These are phyloP conservation scores for Cephus rjabovi DNA, from an alignment of 2,888 invertebrate species.

Conservation along the genomic window DNA sequence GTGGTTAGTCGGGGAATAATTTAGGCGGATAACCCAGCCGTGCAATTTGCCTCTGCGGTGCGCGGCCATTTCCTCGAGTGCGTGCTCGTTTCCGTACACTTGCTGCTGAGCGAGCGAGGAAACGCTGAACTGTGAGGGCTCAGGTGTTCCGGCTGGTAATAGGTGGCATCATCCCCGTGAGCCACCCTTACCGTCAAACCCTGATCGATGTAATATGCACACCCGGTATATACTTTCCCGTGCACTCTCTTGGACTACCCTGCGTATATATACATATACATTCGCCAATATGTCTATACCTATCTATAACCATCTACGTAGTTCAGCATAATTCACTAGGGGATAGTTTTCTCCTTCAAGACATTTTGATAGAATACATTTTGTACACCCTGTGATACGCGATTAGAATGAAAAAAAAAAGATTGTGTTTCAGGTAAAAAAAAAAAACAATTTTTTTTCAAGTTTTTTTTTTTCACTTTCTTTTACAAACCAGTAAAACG, in stretches of 20 bases:
- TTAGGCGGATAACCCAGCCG: slow-evolving; percentile 53
- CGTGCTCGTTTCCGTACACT: slow-evolving; percentile 58
- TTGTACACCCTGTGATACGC: background rate
- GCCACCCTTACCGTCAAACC: slow-evolving; percentile 51
- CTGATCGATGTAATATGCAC: slow-evolving; percentile 63
- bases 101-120: slow-evolving; percentile 24
- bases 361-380: background rate
- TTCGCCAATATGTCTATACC: background rate
- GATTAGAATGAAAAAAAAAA: background rate
- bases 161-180: slow-evolving; percentile 56
- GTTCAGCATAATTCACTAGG: background rate
- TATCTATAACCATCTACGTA: background rate
- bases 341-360: background rate
- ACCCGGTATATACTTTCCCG: slow-evolving; percentile 39
- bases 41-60: slow-evolving; percentile 49
- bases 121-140: slow-evolving; percentile 39
- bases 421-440: background rate
- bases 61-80: slow-evolving; percentile 39
- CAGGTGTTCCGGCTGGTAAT: slow-evolving; percentile 62
- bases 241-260: slow-evolving; percentile 6
- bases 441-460: background rate
- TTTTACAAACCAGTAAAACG: background rate
- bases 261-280: background rate
- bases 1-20: slow-evolving; percentile 61
- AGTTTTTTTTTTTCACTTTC: background rate